phyloP scores from a whole-genome alignment of 2,888 invertebrate species.

The Idaea aversata region DNA sequence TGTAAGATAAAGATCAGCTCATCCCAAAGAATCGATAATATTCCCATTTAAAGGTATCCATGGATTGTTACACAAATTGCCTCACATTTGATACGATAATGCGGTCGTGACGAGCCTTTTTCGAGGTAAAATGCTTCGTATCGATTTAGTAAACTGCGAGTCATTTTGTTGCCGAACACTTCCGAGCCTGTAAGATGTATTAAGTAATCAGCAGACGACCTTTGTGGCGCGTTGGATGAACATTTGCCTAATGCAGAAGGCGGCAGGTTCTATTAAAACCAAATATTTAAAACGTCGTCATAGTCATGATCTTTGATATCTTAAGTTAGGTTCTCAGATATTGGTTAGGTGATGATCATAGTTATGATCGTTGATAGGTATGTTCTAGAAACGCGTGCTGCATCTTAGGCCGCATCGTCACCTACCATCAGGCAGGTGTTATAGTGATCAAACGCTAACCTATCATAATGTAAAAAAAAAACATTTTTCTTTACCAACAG shows the following conservation, averaged over 20 bases:
- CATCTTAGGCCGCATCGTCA: too few relatives aligned
- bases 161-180: constrained; percentile 21
- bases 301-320: too few relatives aligned
- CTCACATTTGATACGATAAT: constrained; percentile 33
- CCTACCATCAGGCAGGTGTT: too few relatives aligned
- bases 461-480: too few relatives aligned
- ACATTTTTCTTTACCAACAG: too few relatives aligned
- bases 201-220: not conserved
- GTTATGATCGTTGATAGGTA: too few relatives aligned
- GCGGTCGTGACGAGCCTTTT: constrained; percentile 36
- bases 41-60: not conserved
- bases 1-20: not conserved
- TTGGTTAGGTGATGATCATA: too few relatives aligned
- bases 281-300: too few relatives aligned
- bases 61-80: constrained; percentile 27
- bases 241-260: not conserved
- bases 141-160: constrained; percentile 32
- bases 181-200: not conserved
- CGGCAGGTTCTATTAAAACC: not conserved
- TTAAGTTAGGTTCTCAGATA: too few relatives aligned
- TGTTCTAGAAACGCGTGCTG: too few relatives aligned
- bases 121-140: constrained; percentile 32
- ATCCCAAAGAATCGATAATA: not conserved
- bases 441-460: too few relatives aligned
- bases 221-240: constrained; percentile 5